Evolutionary conservation across 2,113 vertebrate genomes (phyloP).

Genomic region (Pica pica): DNA sequence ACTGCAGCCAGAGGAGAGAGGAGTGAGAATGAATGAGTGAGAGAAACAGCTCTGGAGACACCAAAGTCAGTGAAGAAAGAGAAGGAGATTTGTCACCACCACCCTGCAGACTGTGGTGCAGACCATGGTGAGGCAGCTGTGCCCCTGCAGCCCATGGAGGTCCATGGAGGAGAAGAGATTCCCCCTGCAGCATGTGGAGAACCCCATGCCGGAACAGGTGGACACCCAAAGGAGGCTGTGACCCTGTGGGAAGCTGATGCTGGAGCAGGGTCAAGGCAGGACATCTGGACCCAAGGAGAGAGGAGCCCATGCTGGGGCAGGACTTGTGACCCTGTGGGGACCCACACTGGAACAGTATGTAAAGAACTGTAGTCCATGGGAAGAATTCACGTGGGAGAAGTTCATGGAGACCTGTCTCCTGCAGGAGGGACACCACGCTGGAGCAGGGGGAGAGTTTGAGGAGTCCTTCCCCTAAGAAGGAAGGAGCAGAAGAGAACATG

Average conservation of each 20-base stretch:
- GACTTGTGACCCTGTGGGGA: not conserved
- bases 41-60: not conserved
- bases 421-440: fast-evolving
- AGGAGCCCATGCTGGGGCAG: not conserved
- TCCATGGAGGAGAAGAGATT: not conserved
- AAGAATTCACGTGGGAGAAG: not conserved
- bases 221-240: not conserved
- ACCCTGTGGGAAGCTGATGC: not conserved
- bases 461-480: not conserved
- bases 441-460: not conserved
- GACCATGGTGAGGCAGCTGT: not conserved
- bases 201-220: fast-evolving
- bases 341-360: not conserved
- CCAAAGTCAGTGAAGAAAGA: not conserved
- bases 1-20: not conserved
- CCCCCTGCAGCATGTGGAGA: not conserved
- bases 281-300: not conserved
- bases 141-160: not conserved
- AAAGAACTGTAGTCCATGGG: not conserved
- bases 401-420: not conserved
- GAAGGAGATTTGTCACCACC: no score
- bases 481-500: not conserved
- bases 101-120: not conserved
- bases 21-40: not conserved
- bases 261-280: not conserved